phyloP scores from a whole-genome alignment of 2,113 vertebrate genomes.

The Zosterops lateralis region DNA sequence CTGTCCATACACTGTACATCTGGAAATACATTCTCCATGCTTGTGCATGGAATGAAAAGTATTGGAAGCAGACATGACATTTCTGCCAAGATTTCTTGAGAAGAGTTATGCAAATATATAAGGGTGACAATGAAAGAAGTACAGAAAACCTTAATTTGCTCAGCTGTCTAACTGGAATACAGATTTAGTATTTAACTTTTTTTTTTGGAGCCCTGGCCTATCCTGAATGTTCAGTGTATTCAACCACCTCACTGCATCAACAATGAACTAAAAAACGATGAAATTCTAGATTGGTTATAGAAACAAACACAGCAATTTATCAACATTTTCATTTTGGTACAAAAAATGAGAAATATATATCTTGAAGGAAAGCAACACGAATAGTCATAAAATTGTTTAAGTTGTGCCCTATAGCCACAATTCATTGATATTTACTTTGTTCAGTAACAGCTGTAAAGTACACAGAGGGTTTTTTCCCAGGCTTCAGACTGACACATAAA shows the following conservation, averaged over 20 bases:
- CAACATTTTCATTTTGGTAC: not conserved
- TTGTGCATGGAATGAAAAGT: not conserved
- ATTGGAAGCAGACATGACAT: not conserved
- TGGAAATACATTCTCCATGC: not conserved
- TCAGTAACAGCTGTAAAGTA: not conserved
- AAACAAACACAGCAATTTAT: not conserved
- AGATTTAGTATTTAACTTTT: not conserved
- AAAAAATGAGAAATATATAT: not conserved
- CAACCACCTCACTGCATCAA: not conserved
- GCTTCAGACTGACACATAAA: not conserved
- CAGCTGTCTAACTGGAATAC: not conserved
- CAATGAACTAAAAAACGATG: not conserved
- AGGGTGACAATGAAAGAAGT: not conserved
- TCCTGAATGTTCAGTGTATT: not conserved
- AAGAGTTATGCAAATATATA: not conserved
- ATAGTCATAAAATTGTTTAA: not conserved
- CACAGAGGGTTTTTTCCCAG: not conserved
- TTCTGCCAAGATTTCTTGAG: not conserved
- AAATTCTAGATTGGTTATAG: not conserved
- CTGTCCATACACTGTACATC: not conserved
- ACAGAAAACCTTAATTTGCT: constrained; percentile 13
- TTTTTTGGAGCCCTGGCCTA: not conserved
- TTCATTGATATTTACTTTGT: not conserved
- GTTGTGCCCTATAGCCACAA: not conserved
- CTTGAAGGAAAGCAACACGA: not conserved